Evolutionary conservation across 2,113 vertebrate species (phyloP), one percentile per base, ranked within the genome.

Genomic region (Morphnarchus princeps): DNA sequence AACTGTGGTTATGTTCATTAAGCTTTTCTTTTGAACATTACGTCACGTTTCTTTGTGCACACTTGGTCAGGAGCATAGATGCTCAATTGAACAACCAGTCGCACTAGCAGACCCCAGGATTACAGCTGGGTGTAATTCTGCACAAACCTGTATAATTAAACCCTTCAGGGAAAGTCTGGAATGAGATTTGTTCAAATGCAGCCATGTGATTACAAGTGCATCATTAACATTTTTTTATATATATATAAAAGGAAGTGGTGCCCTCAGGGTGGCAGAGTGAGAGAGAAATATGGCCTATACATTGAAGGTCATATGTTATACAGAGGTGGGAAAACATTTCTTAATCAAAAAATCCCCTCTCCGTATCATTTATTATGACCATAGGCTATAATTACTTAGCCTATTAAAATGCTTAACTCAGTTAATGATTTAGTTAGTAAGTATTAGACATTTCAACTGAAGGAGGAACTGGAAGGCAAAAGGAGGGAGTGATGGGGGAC

Each of bases 371-470:
- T 95, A 72, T 94, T 93, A 85, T 89, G 73, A 87, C 91, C 84
- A 87, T 58, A 18, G 91, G 91, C 93, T 95, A 82, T 89, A 95
- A 93, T 97, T 96, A 89, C 58, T 87, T 66, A 82, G 45, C 58
- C 62, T 79, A 85, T 91, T 95, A 94, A 96, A 87, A 95, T 89
- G 43, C 81, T 82, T 91, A 78, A 76, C 42, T 91, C 69, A 69
- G 40, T 85, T 95, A 94, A 93, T 54, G 49, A 91, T 87, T 94
- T 80, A 74, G 70, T 85, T 82, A 38, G 67, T 50, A 89, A 84
- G 47, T 62, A 82, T 81, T 73, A 96, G 52, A 72, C 16, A 45
- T 93, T 90, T 93, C 59, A 90, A 36, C 18, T 54, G 50, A 72
- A 85, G 29, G 32, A 85, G 61, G 47, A 70, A 21, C 8, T 78